phyloP scores from a whole-genome alignment of 2,888 invertebrate species.

The Pristionchus japonicus region DNA sequence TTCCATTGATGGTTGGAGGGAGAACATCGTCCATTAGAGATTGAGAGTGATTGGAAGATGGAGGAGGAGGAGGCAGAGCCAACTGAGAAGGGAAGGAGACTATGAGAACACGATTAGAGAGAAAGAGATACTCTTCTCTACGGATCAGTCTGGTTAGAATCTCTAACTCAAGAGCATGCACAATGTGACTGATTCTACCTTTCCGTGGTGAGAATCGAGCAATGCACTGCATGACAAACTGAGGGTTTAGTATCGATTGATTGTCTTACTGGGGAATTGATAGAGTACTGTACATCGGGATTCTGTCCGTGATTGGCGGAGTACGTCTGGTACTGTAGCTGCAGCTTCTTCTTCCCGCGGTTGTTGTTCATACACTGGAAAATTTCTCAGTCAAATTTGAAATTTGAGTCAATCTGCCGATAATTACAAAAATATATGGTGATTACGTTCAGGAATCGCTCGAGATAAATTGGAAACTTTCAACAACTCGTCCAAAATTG shows the following conservation, averaged over 20 bases:
- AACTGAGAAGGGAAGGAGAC: background rate
- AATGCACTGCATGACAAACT: slow-evolving; percentile 9
- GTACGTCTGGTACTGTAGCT: slow-evolving; percentile 70
- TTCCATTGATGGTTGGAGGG: background rate
- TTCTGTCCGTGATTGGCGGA: slow-evolving; percentile 62
- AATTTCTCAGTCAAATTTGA: too few relatives aligned
- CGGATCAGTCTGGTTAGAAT: background rate
- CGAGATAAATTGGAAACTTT: too few relatives aligned
- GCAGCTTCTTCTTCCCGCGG: slow-evolving; percentile 66
- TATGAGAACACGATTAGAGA: background rate
- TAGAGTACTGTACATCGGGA: slow-evolving; percentile 64
- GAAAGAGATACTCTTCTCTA: background rate
- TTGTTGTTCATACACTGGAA: slow-evolving; percentile 67
- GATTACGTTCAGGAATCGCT: too few relatives aligned
- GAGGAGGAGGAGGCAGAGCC: slow-evolving; percentile 12
- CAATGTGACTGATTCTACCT: background rate
- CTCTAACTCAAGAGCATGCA: background rate
- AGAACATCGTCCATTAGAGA: slow-evolving; percentile 36
- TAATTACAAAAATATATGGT: too few relatives aligned
- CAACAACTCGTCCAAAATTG: too few relatives aligned
- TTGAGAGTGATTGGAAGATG: slow-evolving; percentile 7
- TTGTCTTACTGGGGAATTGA: slow-evolving; percentile 67
- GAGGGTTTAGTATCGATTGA: background rate
- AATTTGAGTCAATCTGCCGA: too few relatives aligned
- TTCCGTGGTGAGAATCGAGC: background rate